Base-by-base conservation (phyloP, 2,888 invertebrate species). In the Morpho helenor region DNA sequence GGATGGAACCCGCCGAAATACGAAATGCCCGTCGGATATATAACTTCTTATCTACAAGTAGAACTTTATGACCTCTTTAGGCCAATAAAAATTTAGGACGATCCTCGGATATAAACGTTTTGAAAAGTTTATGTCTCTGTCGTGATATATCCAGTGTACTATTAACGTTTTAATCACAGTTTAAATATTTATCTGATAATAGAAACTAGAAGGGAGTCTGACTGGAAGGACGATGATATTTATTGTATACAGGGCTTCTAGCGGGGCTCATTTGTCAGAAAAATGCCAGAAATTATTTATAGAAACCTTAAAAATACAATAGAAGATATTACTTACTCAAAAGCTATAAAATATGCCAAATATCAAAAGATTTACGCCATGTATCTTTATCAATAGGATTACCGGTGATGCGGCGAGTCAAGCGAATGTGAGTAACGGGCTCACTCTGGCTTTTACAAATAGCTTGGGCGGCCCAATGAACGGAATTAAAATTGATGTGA, bases 351-450 rank as follows among this genome's bases (percentile, higher is more conserved):
- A 31, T 31, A 31, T 31, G 31, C 31, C 31, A 31, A 31, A 31
- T 5, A 31, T 31, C 31, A 31, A 31, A 31, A 31, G 31, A 31
- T 31, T 31, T 31, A 31, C 31, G 31, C 31, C 31, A 31, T 31
- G 31, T 39, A 52, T 79, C 77, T 77, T 73, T 64, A 66, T 65
- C 67, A 56, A 55, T 59, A 43, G 69, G 68, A 67, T 75, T 72
- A 76, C 72, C 73, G 68, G 69, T 67, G 72, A 60, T 40, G 31
- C 9, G 45, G 49, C 69, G 66, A 72, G 72, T 74, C 71, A 70
- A 72, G 70, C 71, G 73, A 71, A 75, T 68, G 71, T 77, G 75
- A 76, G 75, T 74, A 74, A 76, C 70, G 73, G 60, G 60, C 48
- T 64, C 70, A 66, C 66, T 69, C 70, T 68, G 66, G 72, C 72